Conservation (phyloP, 2,113 vertebrate genomes). For the Tragelaphus imberbis region DNA sequence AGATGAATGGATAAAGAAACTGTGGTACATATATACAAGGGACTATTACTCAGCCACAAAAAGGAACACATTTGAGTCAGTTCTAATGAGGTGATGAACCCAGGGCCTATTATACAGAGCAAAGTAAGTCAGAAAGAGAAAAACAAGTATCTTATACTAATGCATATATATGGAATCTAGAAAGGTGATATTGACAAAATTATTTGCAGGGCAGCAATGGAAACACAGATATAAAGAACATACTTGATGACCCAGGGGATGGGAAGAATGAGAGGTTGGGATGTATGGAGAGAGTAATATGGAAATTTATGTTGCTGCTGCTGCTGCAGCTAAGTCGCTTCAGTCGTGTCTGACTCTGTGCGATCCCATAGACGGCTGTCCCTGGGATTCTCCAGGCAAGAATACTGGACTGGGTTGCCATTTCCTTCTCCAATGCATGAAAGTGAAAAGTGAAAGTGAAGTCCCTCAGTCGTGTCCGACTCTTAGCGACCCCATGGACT, state of each 20-base stretch:
- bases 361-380: too few relatives aligned
- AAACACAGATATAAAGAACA: not conserved
- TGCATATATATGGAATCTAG: not conserved
- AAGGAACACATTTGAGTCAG: not conserved
- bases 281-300: not conserved
- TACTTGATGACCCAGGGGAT: not conserved
- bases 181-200: not conserved
- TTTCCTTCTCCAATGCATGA: too few relatives aligned
- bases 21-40: not conserved
- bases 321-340: too few relatives aligned
- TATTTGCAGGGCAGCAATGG: not conserved
- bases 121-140: not conserved
- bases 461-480: too few relatives aligned
- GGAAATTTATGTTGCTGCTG: not conserved
- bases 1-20: not conserved
- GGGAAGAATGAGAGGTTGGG: not conserved
- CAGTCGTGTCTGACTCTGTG: too few relatives aligned
- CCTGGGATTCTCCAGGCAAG: too few relatives aligned
- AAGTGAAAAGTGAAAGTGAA: too few relatives aligned
- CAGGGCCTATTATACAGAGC: too few relatives aligned
- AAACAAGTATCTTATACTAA: not conserved
- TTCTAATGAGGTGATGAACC: not conserved
- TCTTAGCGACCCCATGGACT: too few relatives aligned
- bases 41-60: not conserved
- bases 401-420: too few relatives aligned